These are phyloP conservation scores for Meteorus cinctellus DNA, from an alignment of 2,888 invertebrate genomes.

Conservation along the genomic window DNA sequence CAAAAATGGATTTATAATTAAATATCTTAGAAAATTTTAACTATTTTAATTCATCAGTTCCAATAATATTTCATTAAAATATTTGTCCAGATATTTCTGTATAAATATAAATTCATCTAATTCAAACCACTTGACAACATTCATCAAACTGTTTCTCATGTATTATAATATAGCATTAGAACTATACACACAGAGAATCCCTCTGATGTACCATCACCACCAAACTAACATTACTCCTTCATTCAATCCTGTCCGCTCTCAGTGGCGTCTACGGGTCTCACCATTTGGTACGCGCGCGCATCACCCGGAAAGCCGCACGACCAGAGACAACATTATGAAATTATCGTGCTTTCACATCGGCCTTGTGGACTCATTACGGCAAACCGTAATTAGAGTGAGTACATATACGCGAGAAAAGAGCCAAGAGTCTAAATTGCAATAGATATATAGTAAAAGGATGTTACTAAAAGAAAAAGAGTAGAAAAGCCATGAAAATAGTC, in stretches of 20 bases:
- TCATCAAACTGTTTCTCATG: too few species aligned
- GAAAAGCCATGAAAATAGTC: not conserved
- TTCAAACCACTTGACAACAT: too few species aligned
- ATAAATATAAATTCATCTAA: too few species aligned
- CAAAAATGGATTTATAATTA: too few species aligned
- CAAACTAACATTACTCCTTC: not conserved
- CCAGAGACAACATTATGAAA: slow-evolving; percentile 56
- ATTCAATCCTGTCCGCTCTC: not conserved
- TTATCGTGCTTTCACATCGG: slow-evolving; percentile 51
- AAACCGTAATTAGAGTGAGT: slow-evolving; percentile 55
- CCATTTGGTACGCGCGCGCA: not conserved
- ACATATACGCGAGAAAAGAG: not conserved
- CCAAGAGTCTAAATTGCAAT: not conserved
- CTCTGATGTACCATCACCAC: not conserved
- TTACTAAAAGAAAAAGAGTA: not conserved
- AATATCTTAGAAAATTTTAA: not conserved
- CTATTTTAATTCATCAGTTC: too few species aligned
- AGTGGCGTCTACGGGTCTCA: slow-evolving; percentile 1
- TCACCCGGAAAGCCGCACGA: slow-evolving; percentile 12
- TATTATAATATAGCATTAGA: not conserved
- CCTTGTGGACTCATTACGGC: slow-evolving; percentile 56
- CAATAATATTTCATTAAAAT: too few species aligned
- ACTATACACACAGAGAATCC: not conserved
- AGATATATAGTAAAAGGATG: not conserved
- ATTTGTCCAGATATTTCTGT: too few species aligned